phyloP scores from a whole-genome alignment of 2,888 invertebrate species.

The Callyntrura sp. region DNA sequence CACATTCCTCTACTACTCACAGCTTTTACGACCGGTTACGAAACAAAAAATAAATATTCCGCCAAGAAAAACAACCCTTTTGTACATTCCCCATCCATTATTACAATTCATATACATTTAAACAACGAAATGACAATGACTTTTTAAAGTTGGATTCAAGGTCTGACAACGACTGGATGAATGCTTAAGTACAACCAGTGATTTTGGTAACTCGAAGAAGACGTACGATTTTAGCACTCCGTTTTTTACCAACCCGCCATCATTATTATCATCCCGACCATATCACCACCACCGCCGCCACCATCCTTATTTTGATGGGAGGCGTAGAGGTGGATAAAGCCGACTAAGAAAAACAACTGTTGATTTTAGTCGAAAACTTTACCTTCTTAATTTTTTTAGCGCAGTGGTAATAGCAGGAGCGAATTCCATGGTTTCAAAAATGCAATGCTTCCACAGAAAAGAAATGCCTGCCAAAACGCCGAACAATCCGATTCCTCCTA shows the following conservation, averaged over 20 bases:
- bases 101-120: neutral
- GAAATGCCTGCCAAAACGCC: neutral
- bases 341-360: neutral
- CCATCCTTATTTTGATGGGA: slow-evolving; percentile 9
- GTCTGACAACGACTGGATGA: neutral
- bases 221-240: neutral
- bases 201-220: neutral
- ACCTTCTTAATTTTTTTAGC: neutral
- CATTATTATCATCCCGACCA: neutral
- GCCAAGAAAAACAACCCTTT: neutral
- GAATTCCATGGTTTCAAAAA: slow-evolving; percentile 7
- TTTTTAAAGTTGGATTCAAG: slow-evolving; percentile 35
- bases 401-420: neutral
- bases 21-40: slow-evolving; percentile 4
- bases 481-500: neutral
- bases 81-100: neutral
- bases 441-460: neutral
- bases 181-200: neutral
- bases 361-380: neutral
- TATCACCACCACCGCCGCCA: neutral
- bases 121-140: neutral
- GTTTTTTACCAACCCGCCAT: neutral
- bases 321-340: neutral
- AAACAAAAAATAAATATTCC: slow-evolving; percentile 27
- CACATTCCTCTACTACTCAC: slow-evolving; percentile 5